These are phyloP conservation scores for Gryon sp. DNA, from an alignment of 1,140 invertebrate species.

Conservation along the genomic window DNA sequence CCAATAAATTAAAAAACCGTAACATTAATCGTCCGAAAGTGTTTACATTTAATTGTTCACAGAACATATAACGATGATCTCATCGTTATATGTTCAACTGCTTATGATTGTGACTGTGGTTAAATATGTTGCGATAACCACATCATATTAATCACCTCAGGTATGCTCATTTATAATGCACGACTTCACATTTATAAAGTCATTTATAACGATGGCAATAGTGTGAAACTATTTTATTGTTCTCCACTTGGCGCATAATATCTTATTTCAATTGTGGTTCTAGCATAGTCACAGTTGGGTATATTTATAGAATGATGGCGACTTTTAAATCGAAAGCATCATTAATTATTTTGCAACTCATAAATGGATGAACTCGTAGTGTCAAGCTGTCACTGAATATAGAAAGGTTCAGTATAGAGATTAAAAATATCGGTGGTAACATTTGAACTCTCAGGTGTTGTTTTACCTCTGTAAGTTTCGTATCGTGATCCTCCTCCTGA, in stretches of 20 bases:
- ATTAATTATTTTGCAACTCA: constrained; percentile 26
- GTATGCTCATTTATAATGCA: constrained; percentile 30
- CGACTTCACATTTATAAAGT: constrained; percentile 47
- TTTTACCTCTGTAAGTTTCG: constrained; percentile 62
- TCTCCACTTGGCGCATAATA: constrained; percentile 9
- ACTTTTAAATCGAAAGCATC: constrained; percentile 18
- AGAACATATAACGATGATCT: too few relatives aligned
- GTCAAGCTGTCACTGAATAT: not conserved
- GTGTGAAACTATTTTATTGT: constrained; percentile 41
- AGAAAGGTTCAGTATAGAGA: not conserved
- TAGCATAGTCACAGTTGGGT: constrained; percentile 18
- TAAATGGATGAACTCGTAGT: constrained; percentile 16
- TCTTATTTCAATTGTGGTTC: constrained; percentile 31
- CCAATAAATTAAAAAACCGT: too few relatives aligned
- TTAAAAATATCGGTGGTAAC: not conserved
- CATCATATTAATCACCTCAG: constrained; percentile 33
- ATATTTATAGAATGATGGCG: constrained; percentile 33
- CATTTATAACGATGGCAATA: constrained; percentile 29
- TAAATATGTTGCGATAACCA: constrained; percentile 14
- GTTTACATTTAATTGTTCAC: too few relatives aligned
- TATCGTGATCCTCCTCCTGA: constrained; percentile 47
- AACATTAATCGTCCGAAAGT: too few relatives aligned
- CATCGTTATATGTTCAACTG: constrained; percentile 39
- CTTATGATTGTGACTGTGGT: constrained; percentile 19
- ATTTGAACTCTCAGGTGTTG: not conserved